Base-by-base conservation (phyloP, 2,113 vertebrate species). In the Neofelis nebulosa region DNA sequence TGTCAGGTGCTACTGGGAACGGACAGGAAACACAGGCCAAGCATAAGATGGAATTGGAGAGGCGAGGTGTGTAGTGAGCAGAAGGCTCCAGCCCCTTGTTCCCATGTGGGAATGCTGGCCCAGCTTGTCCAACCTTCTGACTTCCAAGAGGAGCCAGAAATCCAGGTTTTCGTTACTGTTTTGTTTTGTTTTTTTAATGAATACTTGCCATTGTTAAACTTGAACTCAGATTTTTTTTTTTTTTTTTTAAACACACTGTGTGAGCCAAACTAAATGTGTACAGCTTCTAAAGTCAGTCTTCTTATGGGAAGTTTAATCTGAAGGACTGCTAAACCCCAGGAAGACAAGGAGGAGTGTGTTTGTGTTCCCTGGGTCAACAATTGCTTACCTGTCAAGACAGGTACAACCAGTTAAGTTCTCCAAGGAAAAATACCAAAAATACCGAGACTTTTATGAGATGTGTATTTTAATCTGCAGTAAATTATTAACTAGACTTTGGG, bases 191-290 rank as follows among this genome's bases (percentile, higher is more conserved):
- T 81, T 94, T 66, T 92, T 10, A 66, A 52, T 81, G 41, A 97
- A 52, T 90, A 33, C 31, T 89, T 91, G 45, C 6, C 76, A 74
- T 95, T 97, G 38, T 94, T 90, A 94, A 97, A 71, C 66, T 33
- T 66, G 29, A 69, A 36, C 55, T 80, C 68, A n/a, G n/a, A 29
- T 88, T 69, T 90, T 50, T 63, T 55, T 81, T 81, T 81, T 81
- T 93, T 94, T 63, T 92, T 85, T n/a, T 14, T 80, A 48, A 83
- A 19, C 45, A 73, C 29, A 31, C 52, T 14, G 0, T 87, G 23
- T 41, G 36, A 95, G 73, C 79, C 45, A 87, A 48, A 57, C 55
- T 78, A 93, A 96, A 91, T 12, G 0, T 23, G 15, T 73, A 1
- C 18, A 73, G 25, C 66, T 38, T 63, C 45, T 57, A 33, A 66